phyloP scores from a whole-genome alignment of 2,797 vertebrate species.

The Aldrovandia affinis region DNA sequence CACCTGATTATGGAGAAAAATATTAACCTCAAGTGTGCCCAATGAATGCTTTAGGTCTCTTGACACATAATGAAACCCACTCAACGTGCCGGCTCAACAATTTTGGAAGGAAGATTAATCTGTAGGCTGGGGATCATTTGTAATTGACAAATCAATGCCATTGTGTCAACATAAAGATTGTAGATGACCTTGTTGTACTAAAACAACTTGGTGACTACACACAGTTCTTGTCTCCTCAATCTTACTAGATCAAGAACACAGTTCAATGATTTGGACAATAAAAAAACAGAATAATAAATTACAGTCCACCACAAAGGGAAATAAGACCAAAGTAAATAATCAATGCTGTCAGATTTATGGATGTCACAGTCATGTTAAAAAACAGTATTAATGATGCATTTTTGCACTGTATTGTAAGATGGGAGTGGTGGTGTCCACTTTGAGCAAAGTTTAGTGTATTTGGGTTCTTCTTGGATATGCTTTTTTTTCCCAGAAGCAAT shows the following conservation, averaged over 20 bases:
- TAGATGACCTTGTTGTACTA: conserved; percentile 30
- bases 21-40: conserved; percentile 31
- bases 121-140: conserved; percentile 20
- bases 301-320: background rate
- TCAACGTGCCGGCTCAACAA: conserved; percentile 1
- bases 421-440: background rate
- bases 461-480: background rate
- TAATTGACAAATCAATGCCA: conserved; percentile 28
- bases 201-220: conserved; percentile 24
- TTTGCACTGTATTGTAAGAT: background rate
- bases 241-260: conserved; percentile 9
- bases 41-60: conserved; percentile 26
- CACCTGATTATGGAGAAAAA: conserved; percentile 33
- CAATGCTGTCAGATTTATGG: background rate
- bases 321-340: background rate
- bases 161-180: conserved; percentile 27
- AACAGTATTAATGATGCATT: conserved; percentile 7
- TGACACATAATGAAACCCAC: conserved; percentile 28
- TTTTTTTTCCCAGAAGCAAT: background rate
- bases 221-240: conserved; percentile 15
- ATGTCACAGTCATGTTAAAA: background rate
- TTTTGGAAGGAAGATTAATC: conserved; percentile 31
- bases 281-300: conserved; percentile 2
- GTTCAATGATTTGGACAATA: conserved; percentile 5
- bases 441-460: background rate